These are phyloP conservation scores for Hippocampus abdominalis DNA, from an alignment of 2,113 vertebrate genomes.

Conservation along the genomic window DNA sequence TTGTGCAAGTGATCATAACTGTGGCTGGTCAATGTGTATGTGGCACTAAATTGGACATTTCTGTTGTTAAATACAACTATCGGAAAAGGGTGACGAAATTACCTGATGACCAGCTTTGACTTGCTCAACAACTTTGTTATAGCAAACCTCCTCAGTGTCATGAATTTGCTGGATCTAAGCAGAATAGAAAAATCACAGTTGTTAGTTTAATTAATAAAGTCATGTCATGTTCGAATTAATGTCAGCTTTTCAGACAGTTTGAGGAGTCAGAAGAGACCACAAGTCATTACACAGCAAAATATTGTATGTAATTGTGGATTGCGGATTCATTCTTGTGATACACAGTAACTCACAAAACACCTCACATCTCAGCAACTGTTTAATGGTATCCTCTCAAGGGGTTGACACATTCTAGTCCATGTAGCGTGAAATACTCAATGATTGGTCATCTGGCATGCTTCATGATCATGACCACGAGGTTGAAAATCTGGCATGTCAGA, in stretches of 20 bases:
- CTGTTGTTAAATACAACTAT: background rate
- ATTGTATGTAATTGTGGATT: background rate
- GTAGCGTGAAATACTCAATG: too few relatives aligned
- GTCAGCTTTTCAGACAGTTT: background rate
- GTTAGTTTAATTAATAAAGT: background rate
- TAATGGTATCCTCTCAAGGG: background rate
- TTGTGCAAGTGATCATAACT: too few relatives aligned
- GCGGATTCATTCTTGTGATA: background rate
- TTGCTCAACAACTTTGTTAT: constrained; percentile 91
- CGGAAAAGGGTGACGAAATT: constrained; percentile 14
- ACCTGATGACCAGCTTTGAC: constrained; percentile 94
- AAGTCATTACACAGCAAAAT: background rate
- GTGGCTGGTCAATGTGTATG: background rate
- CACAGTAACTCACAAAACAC: background rate
- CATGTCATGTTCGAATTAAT: background rate
- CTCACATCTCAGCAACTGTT: background rate
- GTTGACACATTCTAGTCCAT: too few relatives aligned
- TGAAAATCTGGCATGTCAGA: too few relatives aligned
- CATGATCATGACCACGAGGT: too few relatives aligned
- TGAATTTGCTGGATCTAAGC: constrained; percentile 89
- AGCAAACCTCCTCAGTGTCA: constrained; percentile 96
- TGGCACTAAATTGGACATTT: background rate
- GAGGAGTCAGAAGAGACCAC: background rate
- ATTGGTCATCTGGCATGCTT: too few relatives aligned
- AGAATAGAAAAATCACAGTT: background rate